Evolutionary conservation across 1,140 invertebrate genomes (phyloP).

Genomic region (Nebria ingens): DNA sequence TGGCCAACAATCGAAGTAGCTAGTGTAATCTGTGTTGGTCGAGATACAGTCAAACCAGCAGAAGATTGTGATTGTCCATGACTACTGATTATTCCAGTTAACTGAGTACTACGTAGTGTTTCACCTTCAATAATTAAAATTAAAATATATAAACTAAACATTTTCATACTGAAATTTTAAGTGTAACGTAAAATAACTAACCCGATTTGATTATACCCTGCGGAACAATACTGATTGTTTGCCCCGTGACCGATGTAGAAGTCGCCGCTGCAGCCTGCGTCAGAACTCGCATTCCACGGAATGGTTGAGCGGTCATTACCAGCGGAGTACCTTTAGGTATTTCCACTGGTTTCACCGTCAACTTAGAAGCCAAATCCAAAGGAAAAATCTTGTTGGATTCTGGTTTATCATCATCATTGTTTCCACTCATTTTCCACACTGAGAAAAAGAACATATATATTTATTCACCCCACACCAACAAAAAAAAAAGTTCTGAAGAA

Average conservation of each 20-base stretch:
- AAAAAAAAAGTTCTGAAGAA: no score
- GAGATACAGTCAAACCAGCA: neutral
- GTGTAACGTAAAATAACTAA: no score
- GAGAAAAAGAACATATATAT: no score
- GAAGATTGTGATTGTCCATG: neutral
- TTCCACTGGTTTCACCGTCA: conserved; percentile 22
- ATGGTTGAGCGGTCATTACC: conserved; percentile 27
- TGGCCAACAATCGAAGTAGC: conserved; percentile 24
- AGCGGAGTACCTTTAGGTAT: conserved; percentile 28
- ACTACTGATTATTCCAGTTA: neutral
- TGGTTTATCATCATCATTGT: conserved; percentile 30
- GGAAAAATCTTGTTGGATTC: conserved; percentile 29
- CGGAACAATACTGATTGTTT: conserved; percentile 30
- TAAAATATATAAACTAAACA: no score
- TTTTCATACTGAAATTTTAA: no score
- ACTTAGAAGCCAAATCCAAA: conserved; percentile 30
- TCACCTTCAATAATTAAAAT: neutral
- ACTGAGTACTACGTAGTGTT: neutral
- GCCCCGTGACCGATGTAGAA: conserved; percentile 19
- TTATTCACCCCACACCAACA: no score
- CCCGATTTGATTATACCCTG: conserved; percentile 31
- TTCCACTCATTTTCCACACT: conserved; percentile 28
- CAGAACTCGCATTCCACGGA: conserved; percentile 29
- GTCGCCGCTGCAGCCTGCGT: conserved; percentile 21
- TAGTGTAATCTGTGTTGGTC: conserved; percentile 31